Conservation (phyloP, 2,888 invertebrate genomes). For the Hirudinaria manillensis region DNA sequence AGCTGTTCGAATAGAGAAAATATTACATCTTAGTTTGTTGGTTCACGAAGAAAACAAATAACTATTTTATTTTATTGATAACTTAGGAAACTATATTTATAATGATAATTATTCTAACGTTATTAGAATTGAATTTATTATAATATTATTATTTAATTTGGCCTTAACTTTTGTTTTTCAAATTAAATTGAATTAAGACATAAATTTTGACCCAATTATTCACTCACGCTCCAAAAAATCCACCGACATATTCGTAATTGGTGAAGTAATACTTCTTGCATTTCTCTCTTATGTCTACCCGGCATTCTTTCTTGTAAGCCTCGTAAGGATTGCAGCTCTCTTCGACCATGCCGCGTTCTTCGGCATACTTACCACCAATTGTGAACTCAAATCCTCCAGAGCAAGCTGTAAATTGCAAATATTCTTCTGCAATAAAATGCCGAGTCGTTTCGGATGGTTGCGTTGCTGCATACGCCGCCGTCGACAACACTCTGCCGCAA, state of each 20-base stretch:
- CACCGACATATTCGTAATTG: constrained; percentile 57
- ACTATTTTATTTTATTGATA: no score
- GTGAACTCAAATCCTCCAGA: constrained; percentile 50
- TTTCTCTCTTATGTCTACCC: constrained; percentile 43
- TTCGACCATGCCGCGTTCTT: constrained; percentile 56
- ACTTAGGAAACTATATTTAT: no score
- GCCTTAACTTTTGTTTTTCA: no score
- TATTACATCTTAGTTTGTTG: no score
- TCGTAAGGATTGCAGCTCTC: constrained; percentile 57
- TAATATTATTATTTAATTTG: no score
- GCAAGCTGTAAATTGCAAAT: constrained; percentile 42
- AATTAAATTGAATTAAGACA: not conserved
- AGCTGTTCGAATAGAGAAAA: constrained; percentile 44
- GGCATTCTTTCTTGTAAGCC: constrained; percentile 50
- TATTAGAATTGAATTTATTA: no score
- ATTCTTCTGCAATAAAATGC: no score
- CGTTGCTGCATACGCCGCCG: no score
- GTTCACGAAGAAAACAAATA: no score
- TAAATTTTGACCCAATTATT: constrained; percentile 39
- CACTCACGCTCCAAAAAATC: constrained; percentile 57
- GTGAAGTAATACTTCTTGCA: constrained; percentile 55
- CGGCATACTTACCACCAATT: constrained; percentile 52
- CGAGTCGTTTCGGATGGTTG: no score
- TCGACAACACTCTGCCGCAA: no score
- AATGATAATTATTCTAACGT: no score